Percentiles rank a stretch among this genome's conserved stretches.
Conservation (phyloP, 2,888 invertebrate genomes). For the Uropetala carovei region DNA sequence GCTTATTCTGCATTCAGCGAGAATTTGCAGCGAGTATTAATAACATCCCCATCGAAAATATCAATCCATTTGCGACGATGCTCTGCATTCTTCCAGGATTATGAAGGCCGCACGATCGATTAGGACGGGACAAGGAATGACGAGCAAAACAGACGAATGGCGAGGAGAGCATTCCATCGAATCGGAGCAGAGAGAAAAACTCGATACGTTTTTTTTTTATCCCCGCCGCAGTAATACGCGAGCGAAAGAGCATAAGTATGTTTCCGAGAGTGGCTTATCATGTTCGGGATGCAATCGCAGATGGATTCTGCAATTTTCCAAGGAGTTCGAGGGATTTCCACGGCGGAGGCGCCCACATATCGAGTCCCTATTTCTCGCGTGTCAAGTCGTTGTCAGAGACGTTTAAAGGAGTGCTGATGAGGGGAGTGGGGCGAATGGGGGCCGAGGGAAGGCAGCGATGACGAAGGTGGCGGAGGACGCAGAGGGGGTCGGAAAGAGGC, state of each 20-base stretch:
- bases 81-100: too few species aligned
- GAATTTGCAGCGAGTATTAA: too few species aligned
- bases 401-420: background rate
- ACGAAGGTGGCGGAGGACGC: too few species aligned
- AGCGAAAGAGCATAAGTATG: conserved; percentile 49
- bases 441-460: too few species aligned
- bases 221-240: background rate
- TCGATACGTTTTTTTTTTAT: background rate
- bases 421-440: background rate
- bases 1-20: too few species aligned
- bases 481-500: too few species aligned
- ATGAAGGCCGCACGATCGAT: too few species aligned
- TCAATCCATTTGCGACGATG: too few species aligned
- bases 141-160: background rate
- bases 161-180: conserved; percentile 1
- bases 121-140: background rate
- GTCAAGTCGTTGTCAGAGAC: background rate
- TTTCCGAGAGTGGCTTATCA: conserved; percentile 53
- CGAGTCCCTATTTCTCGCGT: too few species aligned
- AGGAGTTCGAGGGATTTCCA: background rate
- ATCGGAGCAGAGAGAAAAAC: background rate
- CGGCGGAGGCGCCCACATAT: too few species aligned
- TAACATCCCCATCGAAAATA: too few species aligned
- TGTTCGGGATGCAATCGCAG: conserved; percentile 46
- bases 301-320: background rate